phyloP scores from a whole-genome alignment of 2,888 invertebrate species.

The Dicycla oo region DNA sequence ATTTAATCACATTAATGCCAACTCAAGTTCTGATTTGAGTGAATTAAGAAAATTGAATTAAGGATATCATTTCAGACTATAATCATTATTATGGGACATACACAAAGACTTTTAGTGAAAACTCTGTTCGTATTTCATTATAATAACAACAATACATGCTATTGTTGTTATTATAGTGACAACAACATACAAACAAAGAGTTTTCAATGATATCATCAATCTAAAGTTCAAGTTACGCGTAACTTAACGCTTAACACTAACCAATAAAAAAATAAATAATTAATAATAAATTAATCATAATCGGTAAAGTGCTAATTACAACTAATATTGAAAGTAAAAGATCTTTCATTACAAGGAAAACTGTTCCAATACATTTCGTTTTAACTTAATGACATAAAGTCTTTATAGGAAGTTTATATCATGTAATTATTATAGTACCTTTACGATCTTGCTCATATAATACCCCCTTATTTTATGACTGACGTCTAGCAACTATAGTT shows the following conservation, averaged over 20 bases:
- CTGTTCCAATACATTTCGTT: background rate
- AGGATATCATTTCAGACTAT: background rate
- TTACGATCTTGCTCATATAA: constrained; percentile 8
- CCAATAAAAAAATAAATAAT: too few relatives aligned
- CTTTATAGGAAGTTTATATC: constrained; percentile 19
- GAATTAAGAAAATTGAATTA: background rate
- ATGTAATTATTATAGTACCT: constrained; percentile 11
- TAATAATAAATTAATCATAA: constrained; percentile 16
- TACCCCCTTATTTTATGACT: constrained; percentile 11
- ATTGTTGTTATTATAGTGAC: too few relatives aligned
- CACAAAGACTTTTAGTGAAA: background rate
- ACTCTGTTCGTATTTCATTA: background rate
- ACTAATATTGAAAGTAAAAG: constrained; percentile 27
- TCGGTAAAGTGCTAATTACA: constrained; percentile 7
- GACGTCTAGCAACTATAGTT: constrained; percentile 19
- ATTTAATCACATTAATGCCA: background rate
- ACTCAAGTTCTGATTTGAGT: background rate
- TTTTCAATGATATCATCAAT: constrained; percentile 3
- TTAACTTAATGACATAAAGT: constrained; percentile 10
- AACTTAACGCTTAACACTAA: constrained; percentile 21
- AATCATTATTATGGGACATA: background rate
- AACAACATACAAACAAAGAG: too few relatives aligned
- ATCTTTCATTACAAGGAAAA: constrained; percentile 9
- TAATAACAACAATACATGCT: background rate
- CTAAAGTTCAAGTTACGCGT: constrained; percentile 27